A percentile compares a stretch with the other conserved stretches of the same genome.
phyloP scores from a whole-genome alignment of 2,113 vertebrate genomes.

The Uria aalge region DNA sequence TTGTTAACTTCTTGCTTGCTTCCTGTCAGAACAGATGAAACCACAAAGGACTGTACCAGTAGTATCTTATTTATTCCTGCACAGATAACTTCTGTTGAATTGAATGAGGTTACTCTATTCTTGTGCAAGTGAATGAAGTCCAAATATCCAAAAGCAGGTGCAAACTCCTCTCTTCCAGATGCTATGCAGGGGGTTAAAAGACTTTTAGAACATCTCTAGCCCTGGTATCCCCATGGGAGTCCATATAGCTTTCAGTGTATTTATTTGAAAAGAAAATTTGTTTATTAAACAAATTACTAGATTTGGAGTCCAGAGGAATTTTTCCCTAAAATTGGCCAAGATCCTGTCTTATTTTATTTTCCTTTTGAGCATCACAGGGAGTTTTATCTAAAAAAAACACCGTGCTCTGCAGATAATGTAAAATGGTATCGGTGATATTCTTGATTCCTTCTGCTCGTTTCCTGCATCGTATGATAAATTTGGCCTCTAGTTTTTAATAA shows the following conservation, averaged over 20 bases:
- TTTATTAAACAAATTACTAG: neutral
- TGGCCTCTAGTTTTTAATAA: neutral
- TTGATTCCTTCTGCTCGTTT: neutral
- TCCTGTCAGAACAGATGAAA: neutral
- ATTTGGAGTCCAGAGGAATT: neutral
- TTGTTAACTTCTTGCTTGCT: neutral
- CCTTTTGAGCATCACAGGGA: neutral
- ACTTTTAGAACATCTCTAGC: neutral
- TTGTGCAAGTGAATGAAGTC: neutral
- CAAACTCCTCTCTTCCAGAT: neutral
- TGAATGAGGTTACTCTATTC: neutral
- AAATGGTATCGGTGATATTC: neutral
- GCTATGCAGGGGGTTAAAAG: neutral
- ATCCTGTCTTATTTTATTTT: neutral
- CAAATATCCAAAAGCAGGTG: neutral
- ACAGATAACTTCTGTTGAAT: neutral
- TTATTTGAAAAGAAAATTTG: neutral
- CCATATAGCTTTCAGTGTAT: neutral
- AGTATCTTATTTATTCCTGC: neutral
- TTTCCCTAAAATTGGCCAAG: neutral
- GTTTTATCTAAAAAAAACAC: neutral
- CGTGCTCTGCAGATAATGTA: neutral
- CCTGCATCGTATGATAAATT: rapidly evolving
- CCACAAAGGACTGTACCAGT: neutral
- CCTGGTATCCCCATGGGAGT: neutral